A percentile compares a stretch with the other conserved stretches of the same genome.
Conservation (phyloP, 2,888 invertebrate species). For the Agrypnus murinus region DNA sequence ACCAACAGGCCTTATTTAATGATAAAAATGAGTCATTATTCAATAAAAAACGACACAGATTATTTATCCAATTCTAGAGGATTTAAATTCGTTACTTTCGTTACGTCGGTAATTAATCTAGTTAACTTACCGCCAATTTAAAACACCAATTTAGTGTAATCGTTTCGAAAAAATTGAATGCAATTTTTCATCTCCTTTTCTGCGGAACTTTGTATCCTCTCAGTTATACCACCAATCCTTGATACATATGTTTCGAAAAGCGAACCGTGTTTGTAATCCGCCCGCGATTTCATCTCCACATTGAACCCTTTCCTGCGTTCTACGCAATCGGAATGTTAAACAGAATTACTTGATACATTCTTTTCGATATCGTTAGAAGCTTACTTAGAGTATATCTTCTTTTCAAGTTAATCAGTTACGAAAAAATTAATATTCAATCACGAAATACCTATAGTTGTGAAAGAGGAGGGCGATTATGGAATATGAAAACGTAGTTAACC, state of each 20-base stretch:
- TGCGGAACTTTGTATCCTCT: conserved; percentile 7
- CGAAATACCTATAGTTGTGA: no score
- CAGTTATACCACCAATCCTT: conserved; percentile 37
- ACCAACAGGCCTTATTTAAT: no score
- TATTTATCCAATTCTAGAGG: no score
- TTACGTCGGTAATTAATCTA: conserved; percentile 12
- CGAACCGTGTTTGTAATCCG: conserved; percentile 37
- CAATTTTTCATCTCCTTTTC: conserved; percentile 19
- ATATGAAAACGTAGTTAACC: not conserved
- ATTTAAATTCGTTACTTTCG: no score
- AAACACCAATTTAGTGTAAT: not conserved
- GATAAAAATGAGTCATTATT: no score
- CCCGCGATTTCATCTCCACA: conserved; percentile 35
- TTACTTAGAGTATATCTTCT: no score
- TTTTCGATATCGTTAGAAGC: conserved; percentile 4
- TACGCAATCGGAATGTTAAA: conserved; percentile 37
- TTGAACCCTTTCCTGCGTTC: conserved; percentile 33
- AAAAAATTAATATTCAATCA: no score
- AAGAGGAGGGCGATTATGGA: no score
- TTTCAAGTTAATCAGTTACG: not conserved
- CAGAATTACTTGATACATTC: conserved; percentile 25
- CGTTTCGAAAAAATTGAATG: conserved; percentile 13
- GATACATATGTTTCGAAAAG: conserved; percentile 42
- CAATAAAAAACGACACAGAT: no score
- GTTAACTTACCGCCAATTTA: conserved; percentile 7